Conservation (phyloP, 2,888 invertebrate genomes). For the Syrista parreyssii region DNA sequence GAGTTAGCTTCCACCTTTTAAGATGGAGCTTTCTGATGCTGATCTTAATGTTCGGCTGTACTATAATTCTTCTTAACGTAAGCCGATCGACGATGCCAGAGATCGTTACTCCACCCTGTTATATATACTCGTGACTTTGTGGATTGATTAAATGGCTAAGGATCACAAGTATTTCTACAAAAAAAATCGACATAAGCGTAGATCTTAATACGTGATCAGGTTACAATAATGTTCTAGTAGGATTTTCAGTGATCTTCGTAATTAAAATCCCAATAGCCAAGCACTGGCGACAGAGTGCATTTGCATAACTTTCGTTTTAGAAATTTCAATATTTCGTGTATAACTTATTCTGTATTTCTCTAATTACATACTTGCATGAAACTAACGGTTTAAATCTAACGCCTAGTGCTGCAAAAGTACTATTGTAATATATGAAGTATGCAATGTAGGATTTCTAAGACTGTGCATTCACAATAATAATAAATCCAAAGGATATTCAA, state of each 20-base stretch:
- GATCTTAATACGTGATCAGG: not conserved
- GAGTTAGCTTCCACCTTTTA: not conserved
- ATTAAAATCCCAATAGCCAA: not conserved
- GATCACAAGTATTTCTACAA: not conserved
- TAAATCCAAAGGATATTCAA: not conserved
- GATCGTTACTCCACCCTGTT: not conserved
- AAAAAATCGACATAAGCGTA: no score
- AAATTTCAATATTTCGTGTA: not conserved
- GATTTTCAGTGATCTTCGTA: not conserved
- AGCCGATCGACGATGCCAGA: not conserved
- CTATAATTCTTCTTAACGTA: not conserved
- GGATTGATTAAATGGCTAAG: not conserved
- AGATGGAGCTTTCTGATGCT: not conserved
- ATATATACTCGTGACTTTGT: not conserved
- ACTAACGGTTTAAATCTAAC: not conserved
- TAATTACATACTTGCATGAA: not conserved
- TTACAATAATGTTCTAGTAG: not conserved
- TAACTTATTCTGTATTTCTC: not conserved
- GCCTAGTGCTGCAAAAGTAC: not conserved
- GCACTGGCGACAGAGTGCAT: not conserved
- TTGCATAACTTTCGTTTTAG: not conserved
- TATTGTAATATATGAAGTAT: not conserved
- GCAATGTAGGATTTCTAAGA: not conserved
- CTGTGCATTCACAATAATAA: not conserved
- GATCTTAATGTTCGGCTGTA: not conserved